Base-by-base conservation (phyloP, 2,888 invertebrate genomes). In the Rotaria magnacalcarata region DNA sequence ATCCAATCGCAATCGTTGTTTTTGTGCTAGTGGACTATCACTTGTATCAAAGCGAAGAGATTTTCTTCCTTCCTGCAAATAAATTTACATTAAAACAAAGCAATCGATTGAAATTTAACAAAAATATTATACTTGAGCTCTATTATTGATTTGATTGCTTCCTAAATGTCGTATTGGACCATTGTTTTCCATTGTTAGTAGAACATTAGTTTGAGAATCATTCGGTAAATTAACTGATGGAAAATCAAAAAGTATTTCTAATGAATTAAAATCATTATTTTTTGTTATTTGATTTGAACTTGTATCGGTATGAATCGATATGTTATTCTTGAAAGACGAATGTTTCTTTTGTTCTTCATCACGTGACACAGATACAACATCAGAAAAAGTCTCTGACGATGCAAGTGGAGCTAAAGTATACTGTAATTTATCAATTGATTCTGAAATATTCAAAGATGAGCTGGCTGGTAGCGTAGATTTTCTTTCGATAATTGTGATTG, bases 321-420 rank as follows among this genome's bases (percentile, higher is more conserved):
- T 14, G 4, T 14, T 3, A 27, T 67, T 34, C 6, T 67, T 34
- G 6, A 14, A 34, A 16, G 34, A 34, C 1, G 24, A 56, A 56
- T 24, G 4, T 7, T 56, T 21, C 24, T 56, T 56, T 24, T 56
- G 56, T 67, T 27, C 34, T 19, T 67, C 34, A 41, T 67, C 67
- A 67, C 7, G 19, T 19, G 19, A 19, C 34, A 67, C 16, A 1
- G 67, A 67, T 7, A 67, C 60, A 58, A 86, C 86, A 85, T 90
- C 90, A 85, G 89, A 89, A 27, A 91, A 88, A 3, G 90, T 90
- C 86, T 91, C 91, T 87, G 90, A 90, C 0, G 90, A 90, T 3
- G 91, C 91, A 10, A 91, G 90, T 21, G 91, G 91, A 50, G 91
- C 91, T 75, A 90, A 88, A 86, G 90, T 43, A 88, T 87, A 84